A percentile compares a stretch with the other conserved stretches of the same genome.
These are phyloP conservation scores for Pilophorus perplexus DNA, from an alignment of 2,888 invertebrate genomes.

Conservation along the genomic window DNA sequence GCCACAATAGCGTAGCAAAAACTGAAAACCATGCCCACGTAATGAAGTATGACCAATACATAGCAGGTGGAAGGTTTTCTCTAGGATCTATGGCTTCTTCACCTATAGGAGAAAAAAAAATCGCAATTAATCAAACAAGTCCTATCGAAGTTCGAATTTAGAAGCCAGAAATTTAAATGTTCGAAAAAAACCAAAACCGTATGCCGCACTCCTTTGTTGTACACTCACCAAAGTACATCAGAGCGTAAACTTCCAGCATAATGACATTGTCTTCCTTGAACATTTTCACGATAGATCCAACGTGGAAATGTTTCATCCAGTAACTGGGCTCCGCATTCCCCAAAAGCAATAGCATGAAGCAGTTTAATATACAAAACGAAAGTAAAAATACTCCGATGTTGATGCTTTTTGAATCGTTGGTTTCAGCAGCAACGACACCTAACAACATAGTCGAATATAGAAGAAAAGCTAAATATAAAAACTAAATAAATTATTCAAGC, in stretches of 20 bases:
- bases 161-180: too few species aligned
- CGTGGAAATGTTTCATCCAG: neutral
- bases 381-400: constrained; percentile 13
- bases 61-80: constrained; percentile 13
- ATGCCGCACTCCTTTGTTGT: too few species aligned
- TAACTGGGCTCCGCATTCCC: neutral
- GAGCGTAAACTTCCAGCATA: neutral
- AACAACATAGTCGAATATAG: neutral
- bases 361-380: constrained; percentile 7
- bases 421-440: constrained; percentile 20
- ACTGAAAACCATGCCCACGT: constrained; percentile 7
- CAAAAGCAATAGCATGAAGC: neutral
- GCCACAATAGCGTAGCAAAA: neutral
- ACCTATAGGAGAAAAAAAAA: neutral
- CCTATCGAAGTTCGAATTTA: too few species aligned
- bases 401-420: constrained; percentile 13
- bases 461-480: neutral
- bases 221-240: constrained; percentile 21
- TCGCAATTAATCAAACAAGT: neutral
- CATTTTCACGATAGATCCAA: neutral
- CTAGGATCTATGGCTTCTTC: constrained; percentile 9
- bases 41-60: constrained; percentile 17
- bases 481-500: neutral
- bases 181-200: too few species aligned
- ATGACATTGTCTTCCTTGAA: constrained; percentile 8